These are phyloP conservation scores for Strongylocentrotus purpuratus DNA, from an alignment of 35 echinoderm and acorn worm species.

Conservation along the genomic window DNA sequence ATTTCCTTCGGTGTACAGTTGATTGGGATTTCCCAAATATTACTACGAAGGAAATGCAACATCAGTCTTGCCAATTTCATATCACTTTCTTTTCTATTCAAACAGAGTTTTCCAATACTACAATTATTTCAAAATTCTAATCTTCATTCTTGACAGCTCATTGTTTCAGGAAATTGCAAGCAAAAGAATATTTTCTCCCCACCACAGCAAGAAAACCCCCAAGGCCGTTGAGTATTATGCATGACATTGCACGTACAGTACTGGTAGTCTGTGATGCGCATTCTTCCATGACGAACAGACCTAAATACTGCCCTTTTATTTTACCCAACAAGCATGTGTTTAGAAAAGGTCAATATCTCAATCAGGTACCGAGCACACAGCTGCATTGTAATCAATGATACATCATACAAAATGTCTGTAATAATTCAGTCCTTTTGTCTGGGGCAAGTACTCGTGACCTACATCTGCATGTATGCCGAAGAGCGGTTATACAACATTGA, in stretches of 20 bases:
- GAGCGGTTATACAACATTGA: not conserved
- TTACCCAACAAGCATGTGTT: not conserved
- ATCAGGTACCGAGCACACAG: not conserved
- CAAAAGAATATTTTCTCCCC: not conserved
- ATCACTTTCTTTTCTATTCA: too few relatives aligned
- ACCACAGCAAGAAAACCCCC: not conserved
- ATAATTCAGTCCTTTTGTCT: not conserved
- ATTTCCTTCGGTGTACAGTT: too few relatives aligned
- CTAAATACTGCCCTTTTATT: not conserved
- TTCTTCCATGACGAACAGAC: not conserved
- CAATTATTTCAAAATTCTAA: not conserved
- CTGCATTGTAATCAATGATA: not conserved
- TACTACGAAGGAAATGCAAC: too few relatives aligned
- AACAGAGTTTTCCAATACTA: not conserved
- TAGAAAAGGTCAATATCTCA: not conserved
- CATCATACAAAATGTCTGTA: not conserved
- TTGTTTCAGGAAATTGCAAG: not conserved
- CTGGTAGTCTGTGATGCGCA: not conserved
- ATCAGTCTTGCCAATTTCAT: too few relatives aligned
- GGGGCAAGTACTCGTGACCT: not conserved
- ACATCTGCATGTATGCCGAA: not conserved
- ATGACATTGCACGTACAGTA: not conserved
- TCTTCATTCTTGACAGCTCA: not conserved
- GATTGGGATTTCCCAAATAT: too few relatives aligned
- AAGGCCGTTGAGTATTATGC: not conserved